Conservation (phyloP, 2,797 vertebrate genomes). For the Ibycter americanus region DNA sequence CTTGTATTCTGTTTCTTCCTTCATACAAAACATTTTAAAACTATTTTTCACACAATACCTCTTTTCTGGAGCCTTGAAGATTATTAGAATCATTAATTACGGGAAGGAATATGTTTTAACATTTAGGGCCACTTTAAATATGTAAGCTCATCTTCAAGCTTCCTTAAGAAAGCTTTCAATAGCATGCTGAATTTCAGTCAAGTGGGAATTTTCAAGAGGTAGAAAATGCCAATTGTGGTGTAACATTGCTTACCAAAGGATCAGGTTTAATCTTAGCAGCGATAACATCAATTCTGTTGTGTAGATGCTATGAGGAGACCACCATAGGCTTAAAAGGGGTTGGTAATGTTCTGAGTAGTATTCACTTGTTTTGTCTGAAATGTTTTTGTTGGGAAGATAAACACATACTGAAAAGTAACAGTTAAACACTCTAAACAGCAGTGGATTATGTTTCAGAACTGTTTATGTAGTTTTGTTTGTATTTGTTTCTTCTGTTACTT, state of each 20-base stretch:
- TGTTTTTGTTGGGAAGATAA: background rate
- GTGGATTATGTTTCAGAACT: background rate
- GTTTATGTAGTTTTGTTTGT: background rate
- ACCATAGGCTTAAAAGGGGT: background rate
- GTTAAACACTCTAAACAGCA: background rate
- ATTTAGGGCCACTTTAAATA: background rate
- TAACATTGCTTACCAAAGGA: background rate
- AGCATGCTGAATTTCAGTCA: background rate
- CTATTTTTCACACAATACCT: background rate
- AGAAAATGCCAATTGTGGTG: background rate
- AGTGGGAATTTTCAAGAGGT: background rate
- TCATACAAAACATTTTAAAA: background rate
- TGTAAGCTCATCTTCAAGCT: background rate
- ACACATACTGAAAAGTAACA: background rate
- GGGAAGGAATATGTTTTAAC: background rate
- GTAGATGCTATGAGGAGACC: background rate
- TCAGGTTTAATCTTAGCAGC: background rate
- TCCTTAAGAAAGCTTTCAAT: background rate
- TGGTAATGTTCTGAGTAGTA: background rate
- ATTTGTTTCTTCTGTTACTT: slow-evolving; percentile 3
- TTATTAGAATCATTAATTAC: background rate
- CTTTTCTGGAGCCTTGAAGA: background rate
- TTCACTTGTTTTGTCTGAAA: background rate
- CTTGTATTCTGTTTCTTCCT: background rate
- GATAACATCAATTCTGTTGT: background rate